These are phyloP conservation scores for Nycticryphes semicollaris DNA, from an alignment of 2,113 vertebrate species.

Conservation along the genomic window DNA sequence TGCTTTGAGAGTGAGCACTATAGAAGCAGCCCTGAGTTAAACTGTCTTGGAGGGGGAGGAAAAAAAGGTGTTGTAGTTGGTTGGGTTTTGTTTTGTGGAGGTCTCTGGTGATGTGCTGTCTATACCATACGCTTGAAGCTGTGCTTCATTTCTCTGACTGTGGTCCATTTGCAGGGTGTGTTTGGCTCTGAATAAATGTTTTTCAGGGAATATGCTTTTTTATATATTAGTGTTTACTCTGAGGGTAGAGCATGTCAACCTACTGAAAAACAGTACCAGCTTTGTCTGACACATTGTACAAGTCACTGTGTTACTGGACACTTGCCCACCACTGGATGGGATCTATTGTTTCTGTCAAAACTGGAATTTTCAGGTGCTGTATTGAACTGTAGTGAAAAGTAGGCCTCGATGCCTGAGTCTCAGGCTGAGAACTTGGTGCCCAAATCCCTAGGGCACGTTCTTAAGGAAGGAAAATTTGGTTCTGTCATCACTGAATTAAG, in stretches of 20 bases:
- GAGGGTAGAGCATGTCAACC: neutral
- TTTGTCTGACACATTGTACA: neutral
- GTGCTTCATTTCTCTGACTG: rapidly evolving
- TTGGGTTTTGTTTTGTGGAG: neutral
- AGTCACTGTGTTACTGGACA: neutral
- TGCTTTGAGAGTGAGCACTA: neutral
- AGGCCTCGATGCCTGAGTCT: neutral
- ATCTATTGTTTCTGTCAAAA: neutral
- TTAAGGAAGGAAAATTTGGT: neutral
- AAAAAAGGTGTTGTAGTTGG: neutral
- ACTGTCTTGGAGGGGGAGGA: neutral
- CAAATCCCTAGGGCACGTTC: neutral
- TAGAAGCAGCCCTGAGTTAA: neutral
- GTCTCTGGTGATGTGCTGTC: neutral
- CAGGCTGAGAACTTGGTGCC: neutral
- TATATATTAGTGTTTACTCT: neutral
- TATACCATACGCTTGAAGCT: rapidly evolving
- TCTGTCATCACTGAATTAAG: neutral
- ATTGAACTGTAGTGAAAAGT: neutral
- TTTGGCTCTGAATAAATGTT: neutral
- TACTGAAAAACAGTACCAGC: neutral
- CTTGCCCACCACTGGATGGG: neutral
- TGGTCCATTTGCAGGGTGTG: rapidly evolving
- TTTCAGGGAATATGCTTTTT: neutral
- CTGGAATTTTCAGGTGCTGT: neutral